phyloP scores from a whole-genome alignment of 2,888 invertebrate species.

The Teleiodes luculella region DNA sequence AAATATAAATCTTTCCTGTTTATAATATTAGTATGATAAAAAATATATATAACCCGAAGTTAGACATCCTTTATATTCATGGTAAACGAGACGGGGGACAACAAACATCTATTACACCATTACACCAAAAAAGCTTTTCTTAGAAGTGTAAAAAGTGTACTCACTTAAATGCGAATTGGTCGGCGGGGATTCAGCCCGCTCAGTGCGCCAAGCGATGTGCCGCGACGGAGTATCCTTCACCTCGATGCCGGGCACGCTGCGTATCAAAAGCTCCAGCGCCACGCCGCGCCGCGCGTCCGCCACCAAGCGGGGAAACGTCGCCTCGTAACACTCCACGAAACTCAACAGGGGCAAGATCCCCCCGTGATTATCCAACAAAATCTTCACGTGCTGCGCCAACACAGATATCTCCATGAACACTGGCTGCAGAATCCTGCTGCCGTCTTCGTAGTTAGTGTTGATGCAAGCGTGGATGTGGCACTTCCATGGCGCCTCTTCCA shows the following conservation, averaged over 20 bases:
- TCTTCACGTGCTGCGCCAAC: slow-evolving; percentile 82
- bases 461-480: slow-evolving; percentile 69
- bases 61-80: too few relatives aligned
- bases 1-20: too few relatives aligned
- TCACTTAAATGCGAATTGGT: slow-evolving; percentile 40
- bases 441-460: slow-evolving; percentile 58
- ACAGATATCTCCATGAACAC: slow-evolving; percentile 82
- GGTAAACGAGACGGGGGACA: too few relatives aligned
- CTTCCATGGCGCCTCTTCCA: slow-evolving; percentile 72
- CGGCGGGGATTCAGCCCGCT: slow-evolving; percentile 31
- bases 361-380: slow-evolving; percentile 85
- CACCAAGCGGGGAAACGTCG: slow-evolving; percentile 81
- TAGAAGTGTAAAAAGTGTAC: too few relatives aligned
- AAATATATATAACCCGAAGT: too few relatives aligned
- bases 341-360: slow-evolving; percentile 89
- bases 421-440: slow-evolving; percentile 80
- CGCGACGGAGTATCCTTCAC: slow-evolving; percentile 63
- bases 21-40: too few relatives aligned
- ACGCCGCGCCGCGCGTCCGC: slow-evolving; percentile 84
- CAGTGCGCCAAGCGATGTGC: slow-evolving; percentile 46
- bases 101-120: too few relatives aligned
- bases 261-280: slow-evolving; percentile 92
- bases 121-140: too few relatives aligned
- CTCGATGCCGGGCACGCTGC: slow-evolving; percentile 86
- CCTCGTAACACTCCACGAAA: slow-evolving; percentile 89